These are phyloP conservation scores for Hemitrygon akajei DNA, from an alignment of 2,797 vertebrate species.

Conservation along the genomic window DNA sequence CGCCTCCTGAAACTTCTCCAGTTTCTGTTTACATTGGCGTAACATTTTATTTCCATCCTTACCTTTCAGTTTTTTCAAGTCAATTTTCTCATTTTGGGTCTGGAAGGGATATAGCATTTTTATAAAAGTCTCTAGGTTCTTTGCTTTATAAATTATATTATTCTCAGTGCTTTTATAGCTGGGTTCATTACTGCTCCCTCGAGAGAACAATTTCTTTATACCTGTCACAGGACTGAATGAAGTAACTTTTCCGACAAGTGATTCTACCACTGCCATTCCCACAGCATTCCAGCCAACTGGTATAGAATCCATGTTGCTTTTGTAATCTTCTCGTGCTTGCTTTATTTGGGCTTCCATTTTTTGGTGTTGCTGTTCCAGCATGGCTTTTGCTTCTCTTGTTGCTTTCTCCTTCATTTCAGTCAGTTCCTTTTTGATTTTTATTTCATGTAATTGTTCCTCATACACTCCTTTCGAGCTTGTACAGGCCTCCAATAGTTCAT, in stretches of 20 bases:
- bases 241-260: not conserved
- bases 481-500: constrained; percentile 43
- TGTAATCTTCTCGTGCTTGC: not conserved
- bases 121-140: not conserved
- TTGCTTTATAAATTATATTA: not conserved
- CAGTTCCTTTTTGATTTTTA: constrained; percentile 39
- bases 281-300: not conserved
- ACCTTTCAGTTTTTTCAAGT: not conserved
- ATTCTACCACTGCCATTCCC: not conserved
- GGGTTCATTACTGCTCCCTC: too few relatives aligned
- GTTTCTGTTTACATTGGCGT: not conserved
- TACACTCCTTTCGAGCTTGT: constrained; percentile 41
- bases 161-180: not conserved
- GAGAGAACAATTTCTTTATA: too few relatives aligned
- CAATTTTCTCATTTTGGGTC: not conserved
- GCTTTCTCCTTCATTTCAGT: constrained; percentile 34
- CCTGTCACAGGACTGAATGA: not conserved
- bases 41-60: not conserved
- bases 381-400: constrained; percentile 21
- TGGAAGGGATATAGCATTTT: not conserved
- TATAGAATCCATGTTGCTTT: not conserved
- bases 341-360: not conserved
- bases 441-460: constrained; percentile 35
- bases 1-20: not conserved
- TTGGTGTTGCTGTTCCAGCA: not conserved